These are phyloP conservation scores for Rana temporaria DNA, from an alignment of 2,113 vertebrate species.

Conservation along the genomic window DNA sequence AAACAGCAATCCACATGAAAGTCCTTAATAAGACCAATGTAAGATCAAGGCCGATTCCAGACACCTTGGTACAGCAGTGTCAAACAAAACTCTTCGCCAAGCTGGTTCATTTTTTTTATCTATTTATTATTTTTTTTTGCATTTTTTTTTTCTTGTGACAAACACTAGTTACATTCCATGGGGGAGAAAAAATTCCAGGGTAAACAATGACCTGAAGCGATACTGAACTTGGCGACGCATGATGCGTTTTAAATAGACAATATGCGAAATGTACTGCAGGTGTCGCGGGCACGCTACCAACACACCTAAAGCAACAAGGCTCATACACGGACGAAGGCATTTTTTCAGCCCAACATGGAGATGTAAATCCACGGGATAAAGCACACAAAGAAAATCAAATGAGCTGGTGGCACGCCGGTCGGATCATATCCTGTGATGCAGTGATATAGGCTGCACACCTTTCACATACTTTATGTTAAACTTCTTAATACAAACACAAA, in stretches of 20 bases:
- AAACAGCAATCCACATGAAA: not conserved
- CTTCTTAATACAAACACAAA: not conserved
- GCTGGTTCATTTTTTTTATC: not conserved
- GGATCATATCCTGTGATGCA: conserved; percentile 80
- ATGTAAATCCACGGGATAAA: conserved; percentile 84
- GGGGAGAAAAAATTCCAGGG: conserved; percentile 84
- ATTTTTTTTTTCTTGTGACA: conserved; percentile 84
- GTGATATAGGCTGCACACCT: conserved; percentile 66
- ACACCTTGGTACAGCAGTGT: not conserved
- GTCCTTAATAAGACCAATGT: not conserved
- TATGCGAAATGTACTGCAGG: conserved; percentile 69
- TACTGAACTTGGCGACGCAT: conserved; percentile 68
- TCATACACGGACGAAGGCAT: conserved; percentile 76
- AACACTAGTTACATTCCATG: conserved; percentile 88
- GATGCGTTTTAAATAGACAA: conserved; percentile 74
- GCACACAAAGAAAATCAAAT: conserved; percentile 88
- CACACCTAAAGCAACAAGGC: conserved; percentile 83
- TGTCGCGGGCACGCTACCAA: conserved; percentile 68
- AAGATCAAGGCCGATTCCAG: not conserved
- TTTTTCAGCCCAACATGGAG: conserved; percentile 88
- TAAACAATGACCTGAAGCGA: conserved; percentile 80
- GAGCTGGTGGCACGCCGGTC: conserved; percentile 66
- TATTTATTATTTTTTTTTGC: conserved; percentile 66
- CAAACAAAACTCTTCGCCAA: not conserved
- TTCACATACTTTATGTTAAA: conserved; percentile 11